Evolutionary conservation across 2,888 invertebrate species (phyloP), one percentile per base, ranked within the genome.

Genomic region (Rhagium mordax): DNA sequence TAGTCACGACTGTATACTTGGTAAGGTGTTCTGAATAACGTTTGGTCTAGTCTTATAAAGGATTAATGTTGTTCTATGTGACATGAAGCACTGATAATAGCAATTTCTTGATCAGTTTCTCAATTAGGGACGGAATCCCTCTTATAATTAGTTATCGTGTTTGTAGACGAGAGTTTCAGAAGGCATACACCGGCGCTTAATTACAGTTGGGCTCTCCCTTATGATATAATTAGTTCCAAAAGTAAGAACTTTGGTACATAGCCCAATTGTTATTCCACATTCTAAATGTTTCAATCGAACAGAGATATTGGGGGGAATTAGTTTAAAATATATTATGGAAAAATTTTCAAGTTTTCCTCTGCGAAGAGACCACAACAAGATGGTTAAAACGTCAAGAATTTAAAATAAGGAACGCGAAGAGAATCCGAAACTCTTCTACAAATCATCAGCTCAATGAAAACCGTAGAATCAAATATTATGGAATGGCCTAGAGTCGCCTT

Each of bases 91-190:
- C 3, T n/a, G n/a, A 41, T 41, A n/a, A 41, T 41, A n/a, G 41
- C 2, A 41, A 15, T 41, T 41, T n/a, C 41, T 27, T 13, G 55
- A 55, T 24, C n/a, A n/a, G 21, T n/a, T 55, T 55, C 55, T 21
- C 24, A 24, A 55, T 21, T 21, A 55, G 24, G 21, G 21, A 6
- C n/a, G 55, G 20, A 24, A 10, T 13, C 55, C n/a, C 24, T n/a
- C 13, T 1, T 55, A 27, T 55, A 55, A 55, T 55, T 55, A 55
- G 21, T 55, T 24, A 24, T 55, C 55, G n/a, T n/a, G n/a, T 24
- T n/a, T 15, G 20, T 8, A 24, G 55, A 55, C 55, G n/a, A 41
- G n/a, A 24, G 27, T 24, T 55, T n/a, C 24, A 8, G 13, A 24
- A 20, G n/a, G 21, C 6, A 24, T 24, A 41, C n/a, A n/a, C n/a